These are phyloP conservation scores for Patagioenas fasciata DNA, from an alignment of 2,113 vertebrate species.

Conservation along the genomic window DNA sequence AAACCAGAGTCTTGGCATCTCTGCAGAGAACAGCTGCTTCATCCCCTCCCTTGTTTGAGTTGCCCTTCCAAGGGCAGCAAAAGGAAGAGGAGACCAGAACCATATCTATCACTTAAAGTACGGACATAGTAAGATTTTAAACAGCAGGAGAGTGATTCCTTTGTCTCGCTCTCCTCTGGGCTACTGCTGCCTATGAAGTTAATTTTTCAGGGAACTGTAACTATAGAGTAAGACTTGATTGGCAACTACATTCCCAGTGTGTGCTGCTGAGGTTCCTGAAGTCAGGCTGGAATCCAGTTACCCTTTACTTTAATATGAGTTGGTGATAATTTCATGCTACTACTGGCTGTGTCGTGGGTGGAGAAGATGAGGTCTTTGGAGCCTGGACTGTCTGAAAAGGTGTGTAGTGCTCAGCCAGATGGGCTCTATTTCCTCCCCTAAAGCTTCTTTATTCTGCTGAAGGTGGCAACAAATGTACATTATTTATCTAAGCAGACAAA, in stretches of 20 bases:
- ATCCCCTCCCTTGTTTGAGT: not conserved
- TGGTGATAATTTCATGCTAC: too few species aligned
- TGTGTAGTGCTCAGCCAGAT: not conserved
- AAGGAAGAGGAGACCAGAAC: not conserved
- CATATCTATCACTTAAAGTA: too few species aligned
- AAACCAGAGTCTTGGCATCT: not conserved
- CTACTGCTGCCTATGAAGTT: rapidly evolving
- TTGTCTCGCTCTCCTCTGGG: not conserved
- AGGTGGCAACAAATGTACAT: not conserved
- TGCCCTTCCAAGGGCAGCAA: not conserved
- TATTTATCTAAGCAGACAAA: not conserved
- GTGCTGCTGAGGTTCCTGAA: too few species aligned
- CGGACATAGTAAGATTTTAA: not conserved
- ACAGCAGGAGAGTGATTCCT: not conserved
- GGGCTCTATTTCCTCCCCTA: not conserved
- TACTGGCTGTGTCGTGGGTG: too few species aligned
- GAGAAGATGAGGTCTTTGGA: not conserved
- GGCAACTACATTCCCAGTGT: too few species aligned
- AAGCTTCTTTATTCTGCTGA: not conserved
- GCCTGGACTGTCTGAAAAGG: not conserved
- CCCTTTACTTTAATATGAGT: too few species aligned
- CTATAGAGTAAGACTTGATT: too few species aligned
- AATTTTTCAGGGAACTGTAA: not conserved
- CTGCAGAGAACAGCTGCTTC: not conserved
- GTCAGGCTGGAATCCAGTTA: too few species aligned